Conservation (phyloP, 2,113 vertebrate species). For the Lutjanus erythropterus region DNA sequence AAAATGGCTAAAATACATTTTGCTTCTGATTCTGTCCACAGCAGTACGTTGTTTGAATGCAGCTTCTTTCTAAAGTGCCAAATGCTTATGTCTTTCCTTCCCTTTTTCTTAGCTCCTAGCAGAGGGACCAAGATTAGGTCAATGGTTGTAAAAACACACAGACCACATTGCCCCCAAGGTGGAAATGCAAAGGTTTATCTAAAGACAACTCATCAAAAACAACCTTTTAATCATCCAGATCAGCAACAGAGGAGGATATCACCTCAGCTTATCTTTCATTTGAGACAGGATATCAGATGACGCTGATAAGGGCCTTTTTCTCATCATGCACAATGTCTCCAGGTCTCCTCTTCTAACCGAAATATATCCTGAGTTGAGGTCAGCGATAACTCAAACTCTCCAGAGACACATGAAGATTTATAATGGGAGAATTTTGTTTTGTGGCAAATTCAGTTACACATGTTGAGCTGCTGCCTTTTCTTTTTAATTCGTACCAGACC, state of each 20-base stretch:
- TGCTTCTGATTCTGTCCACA: too few relatives aligned
- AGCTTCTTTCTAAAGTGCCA: not conserved
- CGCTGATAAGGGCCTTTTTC: constrained; percentile 49
- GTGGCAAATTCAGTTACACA: constrained; percentile 29
- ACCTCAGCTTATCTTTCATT: constrained; percentile 72
- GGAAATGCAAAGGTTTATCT: constrained; percentile 71
- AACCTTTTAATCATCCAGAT: constrained; percentile 70
- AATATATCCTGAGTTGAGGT: constrained; percentile 49
- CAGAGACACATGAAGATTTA: constrained; percentile 42
- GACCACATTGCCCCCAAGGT: constrained; percentile 19
- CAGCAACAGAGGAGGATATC: constrained; percentile 61
- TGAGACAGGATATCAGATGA: constrained; percentile 72
- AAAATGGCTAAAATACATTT: too few relatives aligned
- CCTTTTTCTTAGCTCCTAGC: not conserved
- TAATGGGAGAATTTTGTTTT: constrained; percentile 34
- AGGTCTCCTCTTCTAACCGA: constrained; percentile 36
- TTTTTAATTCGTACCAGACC: constrained; percentile 55
- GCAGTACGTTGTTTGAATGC: constrained; percentile 3
- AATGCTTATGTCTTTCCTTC: constrained; percentile 1
- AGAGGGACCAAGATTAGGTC: constrained; percentile 22
- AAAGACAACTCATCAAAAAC: constrained; percentile 60
- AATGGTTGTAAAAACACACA: constrained; percentile 14
- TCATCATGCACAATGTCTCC: constrained; percentile 58
- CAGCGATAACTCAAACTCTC: constrained; percentile 55
- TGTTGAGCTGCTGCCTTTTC: constrained; percentile 9